Base-by-base conservation (phyloP, 2,113 vertebrate genomes). In the Nothoprocta pentlandii region DNA sequence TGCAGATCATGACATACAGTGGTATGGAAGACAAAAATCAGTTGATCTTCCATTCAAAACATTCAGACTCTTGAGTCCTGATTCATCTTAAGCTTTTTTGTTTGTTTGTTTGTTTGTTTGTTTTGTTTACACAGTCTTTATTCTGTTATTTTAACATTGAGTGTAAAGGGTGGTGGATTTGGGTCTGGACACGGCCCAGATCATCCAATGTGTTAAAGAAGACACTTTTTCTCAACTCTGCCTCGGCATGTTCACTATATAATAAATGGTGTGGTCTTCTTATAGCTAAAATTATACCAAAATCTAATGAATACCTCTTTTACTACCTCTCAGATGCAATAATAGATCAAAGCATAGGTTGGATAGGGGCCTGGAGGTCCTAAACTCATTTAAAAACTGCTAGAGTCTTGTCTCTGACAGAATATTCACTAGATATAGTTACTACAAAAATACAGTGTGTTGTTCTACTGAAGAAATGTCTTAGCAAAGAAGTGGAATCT, bases 181-280 rank as follows among this genome's bases (percentile, higher is more conserved):
- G 69, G 91, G 44, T 41, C 54, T 36, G 69, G 46, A 5, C 0
- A 0, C 64, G 89, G 46, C 58, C 67, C 62, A 69, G 51, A 46
- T 80, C 44, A 56, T 76, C 19, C 28, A 32, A 70, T 94, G 10
- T 92, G n/a, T 81, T 89, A 87, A 74, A 58, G 85, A 92, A 69
- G 16, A 25, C 53, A 28, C 12, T 36, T 82, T 70, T 89, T 58
- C 58, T 87, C 2, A 3, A 4, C 49, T 80, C 32, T 77, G 9
- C 26, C 34, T 69, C 12, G 25, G 4, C 54, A 32, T 20, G 12
- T 47, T 81, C 75, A 58, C 44, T 26, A 54, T 6, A 73, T 53
- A 41, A 80, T 77, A 46, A 92, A 92, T 87, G 36, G 17, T 22
- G 14, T n/a, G 12, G 1, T 19, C 54, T 59, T 82, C 51, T 64